phyloP scores from a whole-genome alignment of 2,797 vertebrate genomes.

The Sciurus vulgaris region DNA sequence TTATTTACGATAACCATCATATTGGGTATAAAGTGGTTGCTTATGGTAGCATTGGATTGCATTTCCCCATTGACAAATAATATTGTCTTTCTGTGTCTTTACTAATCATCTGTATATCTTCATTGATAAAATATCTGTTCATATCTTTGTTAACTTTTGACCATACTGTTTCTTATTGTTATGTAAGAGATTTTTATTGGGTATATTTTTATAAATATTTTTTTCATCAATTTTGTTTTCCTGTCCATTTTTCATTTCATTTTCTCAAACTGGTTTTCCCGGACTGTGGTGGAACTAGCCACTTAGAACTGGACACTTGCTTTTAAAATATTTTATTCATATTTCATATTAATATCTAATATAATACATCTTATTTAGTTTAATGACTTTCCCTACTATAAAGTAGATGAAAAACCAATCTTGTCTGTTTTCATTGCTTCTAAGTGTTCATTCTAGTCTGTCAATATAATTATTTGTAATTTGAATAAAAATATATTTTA shows the following conservation, averaged over 20 bases:
- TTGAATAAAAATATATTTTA: neutral
- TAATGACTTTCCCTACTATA: neutral
- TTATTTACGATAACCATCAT: neutral
- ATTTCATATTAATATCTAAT: neutral
- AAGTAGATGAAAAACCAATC: neutral
- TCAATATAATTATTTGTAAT: neutral
- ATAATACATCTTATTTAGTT: neutral
- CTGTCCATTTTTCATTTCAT: neutral
- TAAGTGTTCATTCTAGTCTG: neutral
- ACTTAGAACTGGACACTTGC: neutral
- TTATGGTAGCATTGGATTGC: neutral
- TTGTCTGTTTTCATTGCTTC: neutral
- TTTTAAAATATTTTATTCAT: neutral
- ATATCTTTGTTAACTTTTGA: neutral
- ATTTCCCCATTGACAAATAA: neutral
- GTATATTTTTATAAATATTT: neutral
- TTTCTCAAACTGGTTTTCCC: neutral
- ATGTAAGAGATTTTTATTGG: neutral
- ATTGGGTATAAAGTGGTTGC: neutral
- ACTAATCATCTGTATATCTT: neutral
- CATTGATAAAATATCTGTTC: neutral
- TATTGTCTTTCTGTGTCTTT: neutral
- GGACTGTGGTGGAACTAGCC: neutral
- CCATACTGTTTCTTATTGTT: neutral
- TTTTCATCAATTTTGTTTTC: neutral